These are phyloP conservation scores for Drosophila sp. DNA, from an alignment of 1,140 invertebrate species.

Conservation along the genomic window DNA sequence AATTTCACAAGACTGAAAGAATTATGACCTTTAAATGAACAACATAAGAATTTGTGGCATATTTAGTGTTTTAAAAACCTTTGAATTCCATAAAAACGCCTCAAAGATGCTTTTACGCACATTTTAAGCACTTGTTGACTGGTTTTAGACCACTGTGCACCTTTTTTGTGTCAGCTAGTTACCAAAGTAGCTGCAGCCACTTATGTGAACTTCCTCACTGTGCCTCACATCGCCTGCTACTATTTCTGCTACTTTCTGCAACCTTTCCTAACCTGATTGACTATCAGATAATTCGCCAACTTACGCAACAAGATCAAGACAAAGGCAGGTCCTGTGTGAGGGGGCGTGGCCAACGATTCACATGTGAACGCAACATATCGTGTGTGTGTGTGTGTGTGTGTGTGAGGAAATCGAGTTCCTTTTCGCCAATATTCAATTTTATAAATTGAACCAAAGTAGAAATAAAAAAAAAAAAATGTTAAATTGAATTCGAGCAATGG, in stretches of 20 bases:
- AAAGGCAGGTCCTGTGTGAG: slow-evolving; percentile 40
- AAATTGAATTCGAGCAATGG: slow-evolving; percentile 47
- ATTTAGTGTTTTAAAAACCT: no score
- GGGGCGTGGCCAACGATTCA: not conserved
- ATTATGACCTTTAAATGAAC: no score
- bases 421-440: slow-evolving; percentile 72
- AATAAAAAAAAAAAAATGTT: slow-evolving; percentile 38
- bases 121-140: not conserved
- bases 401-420: slow-evolving; percentile 68
- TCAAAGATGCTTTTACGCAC: no score
- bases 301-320: slow-evolving; percentile 60
- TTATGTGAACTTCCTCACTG: not conserved
- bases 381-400: slow-evolving; percentile 28
- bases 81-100: no score
- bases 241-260: slow-evolving; percentile 11
- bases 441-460: slow-evolving; percentile 71
- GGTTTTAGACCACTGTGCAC: slow-evolving; percentile 22
- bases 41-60: no score
- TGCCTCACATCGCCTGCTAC: not conserved
- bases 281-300: slow-evolving; percentile 60
- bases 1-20: not conserved
- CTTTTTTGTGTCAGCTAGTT: slow-evolving; percentile 20
- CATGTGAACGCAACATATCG: not conserved
- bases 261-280: slow-evolving; percentile 28
- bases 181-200: slow-evolving; percentile 33